A percentile compares a stretch with the other conserved stretches of the same genome.
phyloP scores from a whole-genome alignment of 2,797 vertebrate genomes.

The Pipistrellus nathusii region DNA sequence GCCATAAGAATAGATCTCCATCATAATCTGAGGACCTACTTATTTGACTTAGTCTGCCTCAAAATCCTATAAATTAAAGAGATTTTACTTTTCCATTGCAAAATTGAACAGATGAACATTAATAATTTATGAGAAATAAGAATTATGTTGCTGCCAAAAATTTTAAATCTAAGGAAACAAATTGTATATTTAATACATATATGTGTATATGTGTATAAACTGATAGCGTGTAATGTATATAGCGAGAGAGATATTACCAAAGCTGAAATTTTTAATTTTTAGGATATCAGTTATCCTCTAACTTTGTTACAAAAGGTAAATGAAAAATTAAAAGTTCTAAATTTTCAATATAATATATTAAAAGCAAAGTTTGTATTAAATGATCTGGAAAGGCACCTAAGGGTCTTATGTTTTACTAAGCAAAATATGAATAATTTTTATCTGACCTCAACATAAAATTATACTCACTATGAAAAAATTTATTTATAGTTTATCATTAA shows the following conservation, averaged over 20 bases:
- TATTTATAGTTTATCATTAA: background rate
- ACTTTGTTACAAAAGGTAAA: background rate
- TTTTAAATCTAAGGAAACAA: constrained; percentile 42
- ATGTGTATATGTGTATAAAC: background rate
- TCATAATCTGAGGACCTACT: no score
- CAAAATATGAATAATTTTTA: constrained; percentile 47
- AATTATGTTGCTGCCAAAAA: background rate
- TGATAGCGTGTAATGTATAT: background rate
- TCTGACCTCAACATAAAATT: background rate
- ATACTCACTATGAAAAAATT: background rate
- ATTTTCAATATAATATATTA: background rate
- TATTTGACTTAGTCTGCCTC: background rate
- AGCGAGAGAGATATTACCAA: background rate
- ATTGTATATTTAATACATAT: background rate
- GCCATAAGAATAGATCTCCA: no score
- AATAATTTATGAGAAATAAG: background rate
- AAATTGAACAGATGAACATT: background rate
- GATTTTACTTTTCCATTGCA: background rate
- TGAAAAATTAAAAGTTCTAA: background rate
- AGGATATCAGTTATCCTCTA: background rate
- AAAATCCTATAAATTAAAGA: background rate
- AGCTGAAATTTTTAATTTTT: background rate
- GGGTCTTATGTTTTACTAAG: background rate
- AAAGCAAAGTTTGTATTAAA: constrained; percentile 5
- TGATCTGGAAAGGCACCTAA: background rate